Evolutionary conservation across 2,113 vertebrate genomes (phyloP).

Genomic region (Chionomys nivalis): DNA sequence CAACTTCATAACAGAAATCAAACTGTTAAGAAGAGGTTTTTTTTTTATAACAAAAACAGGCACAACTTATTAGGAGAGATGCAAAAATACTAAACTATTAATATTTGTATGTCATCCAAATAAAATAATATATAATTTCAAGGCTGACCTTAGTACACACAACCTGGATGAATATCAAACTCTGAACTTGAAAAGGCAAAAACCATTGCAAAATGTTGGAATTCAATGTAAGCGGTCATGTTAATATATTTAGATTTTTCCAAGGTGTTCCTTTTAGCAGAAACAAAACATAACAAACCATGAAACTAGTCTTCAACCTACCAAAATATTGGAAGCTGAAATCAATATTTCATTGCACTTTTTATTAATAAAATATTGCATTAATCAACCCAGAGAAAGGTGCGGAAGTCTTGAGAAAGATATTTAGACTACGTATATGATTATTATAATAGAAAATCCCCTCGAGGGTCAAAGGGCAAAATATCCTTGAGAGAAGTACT

Average conservation of each 20-base stretch:
- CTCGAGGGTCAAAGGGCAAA: neutral
- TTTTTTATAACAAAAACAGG: neutral
- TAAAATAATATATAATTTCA: constrained; percentile 24
- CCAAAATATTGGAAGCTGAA: constrained; percentile 6
- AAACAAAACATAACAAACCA: neutral
- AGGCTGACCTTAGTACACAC: neutral
- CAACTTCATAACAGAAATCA: neutral
- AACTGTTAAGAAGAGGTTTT: neutral
- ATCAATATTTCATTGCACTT: neutral
- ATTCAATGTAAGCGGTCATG: neutral
- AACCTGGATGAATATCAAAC: neutral
- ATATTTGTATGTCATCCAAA: neutral
- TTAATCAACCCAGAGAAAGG: neutral
- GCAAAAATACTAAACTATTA: constrained; percentile 26
- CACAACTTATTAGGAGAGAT: neutral
- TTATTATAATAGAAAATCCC: constrained; percentile 28
- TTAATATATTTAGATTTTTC: constrained; percentile 20
- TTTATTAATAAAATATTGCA: neutral
- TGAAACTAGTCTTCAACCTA: neutral
- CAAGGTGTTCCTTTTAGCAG: neutral
- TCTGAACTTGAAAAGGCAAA: constrained; percentile 39
- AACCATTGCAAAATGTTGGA: neutral
- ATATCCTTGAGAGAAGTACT: constrained; percentile 46
- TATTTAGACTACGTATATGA: neutral
- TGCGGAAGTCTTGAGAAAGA: neutral